Evolutionary conservation across 2,113 vertebrate species (phyloP), one percentile per base, ranked within the genome.

Genomic region (Microtus richardsoni): DNA sequence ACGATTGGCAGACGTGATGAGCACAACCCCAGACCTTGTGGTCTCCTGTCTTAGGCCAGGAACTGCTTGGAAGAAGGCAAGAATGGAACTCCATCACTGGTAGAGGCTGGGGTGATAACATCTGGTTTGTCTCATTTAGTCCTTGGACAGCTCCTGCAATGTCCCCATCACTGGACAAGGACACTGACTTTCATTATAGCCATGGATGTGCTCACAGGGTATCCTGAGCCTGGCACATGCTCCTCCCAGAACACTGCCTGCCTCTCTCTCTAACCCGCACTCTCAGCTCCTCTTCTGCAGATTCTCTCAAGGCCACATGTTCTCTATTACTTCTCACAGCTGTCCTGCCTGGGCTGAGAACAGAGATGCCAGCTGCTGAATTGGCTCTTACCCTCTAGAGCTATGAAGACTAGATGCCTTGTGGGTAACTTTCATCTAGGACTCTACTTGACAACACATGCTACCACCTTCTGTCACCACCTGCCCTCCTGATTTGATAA

Each of bases 211-310:
- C 33, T 75, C 0, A 24, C 30, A 16, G 4, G 21, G 49, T 24
- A 36, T 30, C 36, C 36, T 17, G 33, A 26, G 60, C 62, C 75
- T 2, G 39, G 41, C 28, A 14, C 3, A 0, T 1, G 17, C 33
- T 24, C 58, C 16, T 19, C 70, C 5, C 30, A 26, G 41, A 71
- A 68, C 8, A 4, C 21, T 39, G 17, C 8, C 47, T 58, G 14
- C 0, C 26, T 28, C 9, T 1, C 22, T 16, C 6, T 39, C 28
- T 73, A 73, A 8, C 4, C 0, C 1, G 3, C 4, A 5, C 4
- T 22, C 36, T 21, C 6, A 74, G 86, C 24, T 58, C 68, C 24
- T 60, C 71, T 36, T 74, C 71, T 75, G 19, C 7, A 44, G 70
- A 58, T 60, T 71, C 52, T 94, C 16, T 49, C 71, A 47, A 78